Evolutionary conservation across 2,888 invertebrate species (phyloP).

Genomic region (Patella depressa): DNA sequence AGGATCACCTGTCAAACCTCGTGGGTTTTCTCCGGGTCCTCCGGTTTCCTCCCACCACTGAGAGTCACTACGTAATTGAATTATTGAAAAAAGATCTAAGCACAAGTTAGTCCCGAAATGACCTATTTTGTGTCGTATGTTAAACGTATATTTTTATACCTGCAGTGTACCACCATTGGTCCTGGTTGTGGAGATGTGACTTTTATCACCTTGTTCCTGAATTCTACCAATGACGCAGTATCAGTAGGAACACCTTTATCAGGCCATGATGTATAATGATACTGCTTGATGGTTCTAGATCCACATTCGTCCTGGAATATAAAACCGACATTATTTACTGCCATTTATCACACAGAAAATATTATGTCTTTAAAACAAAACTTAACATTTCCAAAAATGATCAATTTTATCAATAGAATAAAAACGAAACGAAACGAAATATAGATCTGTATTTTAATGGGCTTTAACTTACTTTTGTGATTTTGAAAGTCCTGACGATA

Average conservation of each 20-base stretch:
- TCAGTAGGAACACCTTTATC: slow-evolving; percentile 56
- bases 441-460: too few species aligned
- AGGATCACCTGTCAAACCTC: too few species aligned
- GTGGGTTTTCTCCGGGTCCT: too few species aligned
- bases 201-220: slow-evolving; percentile 50
- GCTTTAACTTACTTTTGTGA: slow-evolving; percentile 35
- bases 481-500: slow-evolving; percentile 46
- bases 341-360: neutral
- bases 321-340: neutral
- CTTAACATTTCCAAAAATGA: too few species aligned
- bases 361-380: too few species aligned
- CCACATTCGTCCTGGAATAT: slow-evolving; percentile 11
- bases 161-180: slow-evolving; percentile 48
- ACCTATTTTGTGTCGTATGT: too few species aligned
- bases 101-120: too few species aligned
- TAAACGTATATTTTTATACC: slow-evolving; percentile 28
- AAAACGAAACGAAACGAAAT: too few species aligned
- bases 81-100: too few species aligned
- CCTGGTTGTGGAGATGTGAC: slow-evolving; percentile 31
- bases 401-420: too few species aligned
- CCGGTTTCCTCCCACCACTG: too few species aligned
- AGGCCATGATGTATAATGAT: slow-evolving; percentile 66
- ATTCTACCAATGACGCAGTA: slow-evolving; percentile 55
- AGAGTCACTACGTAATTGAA: too few species aligned
- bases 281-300: slow-evolving; percentile 45